Base-by-base conservation (phyloP, 2,888 invertebrate species). In the Megalurothrips usitatus region DNA sequence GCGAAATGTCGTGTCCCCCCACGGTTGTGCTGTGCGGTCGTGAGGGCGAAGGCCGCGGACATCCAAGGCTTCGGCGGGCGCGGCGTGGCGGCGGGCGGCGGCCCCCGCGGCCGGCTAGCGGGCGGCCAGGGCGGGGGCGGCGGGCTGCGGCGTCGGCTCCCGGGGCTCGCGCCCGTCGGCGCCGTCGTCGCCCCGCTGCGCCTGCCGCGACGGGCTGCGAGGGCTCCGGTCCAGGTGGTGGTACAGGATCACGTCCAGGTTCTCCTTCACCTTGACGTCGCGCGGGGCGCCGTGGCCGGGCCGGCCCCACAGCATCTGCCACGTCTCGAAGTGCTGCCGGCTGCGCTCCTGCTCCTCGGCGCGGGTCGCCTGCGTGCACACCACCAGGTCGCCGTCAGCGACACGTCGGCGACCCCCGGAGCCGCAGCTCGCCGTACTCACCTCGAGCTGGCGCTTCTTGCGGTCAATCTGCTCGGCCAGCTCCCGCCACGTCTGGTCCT, bases 291-390 rank as follows among this genome's bases (percentile, higher is more conserved):
- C 91, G 85, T 93, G 92, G 0, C 95, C 95, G 0, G 94, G 94
- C 79, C 93, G 90, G 47, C 95, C 94, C 95, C 95, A 95, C 84
- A 94, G 89, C 14, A 91, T 90, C 80, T 92, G 91, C 92, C 94
- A 94, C 1, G 94, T 94, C 84, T 90, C 90, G 86, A 94, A 94
- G 86, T 95, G 95, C 83, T 89, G 89, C 80, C 90, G 89, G 82
- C 91, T 91, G 84, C 90, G 90, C 86, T 92, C 92, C 52, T 90
- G 89, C 68, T 94, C 94, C 82, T 89, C 87, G 14, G 87, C 88
- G 68, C 90, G 90, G 81, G 89, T 89, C 85, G 90, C 91, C 93
- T 93, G 85, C 43, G 34, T 43, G 3, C 34, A 43, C 6, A 43
- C 6, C 43, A 87, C 86, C 81, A 78, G 1, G 19, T 28, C 11